Evolutionary conservation across 92 coral and sea anemone species (phyloP).

Genomic region (Chrysogorgia sp.): DNA sequence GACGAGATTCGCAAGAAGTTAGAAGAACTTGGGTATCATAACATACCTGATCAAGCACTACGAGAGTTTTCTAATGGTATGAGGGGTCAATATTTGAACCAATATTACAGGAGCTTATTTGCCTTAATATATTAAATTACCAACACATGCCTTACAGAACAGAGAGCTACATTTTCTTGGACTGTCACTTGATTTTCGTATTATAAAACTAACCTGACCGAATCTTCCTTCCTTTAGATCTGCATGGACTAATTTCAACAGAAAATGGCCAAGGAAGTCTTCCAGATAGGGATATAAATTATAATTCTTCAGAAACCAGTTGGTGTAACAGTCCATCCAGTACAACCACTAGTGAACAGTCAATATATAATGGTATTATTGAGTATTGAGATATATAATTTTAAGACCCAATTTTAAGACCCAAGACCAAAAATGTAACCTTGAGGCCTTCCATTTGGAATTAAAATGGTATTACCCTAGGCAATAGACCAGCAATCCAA

Average conservation of each 20-base stretch:
- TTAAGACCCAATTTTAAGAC: no score
- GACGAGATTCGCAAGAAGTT: constrained; percentile 88
- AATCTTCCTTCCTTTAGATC: constrained; percentile 6
- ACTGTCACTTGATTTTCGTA: no score
- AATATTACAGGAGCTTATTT: background rate
- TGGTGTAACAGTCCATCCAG: constrained; percentile 6
- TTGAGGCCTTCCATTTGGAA: no score
- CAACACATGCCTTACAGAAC: no score
- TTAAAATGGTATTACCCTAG: no score
- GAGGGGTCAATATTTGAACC: constrained; percentile 4
- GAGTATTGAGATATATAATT: no score
- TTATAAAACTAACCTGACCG: no score
- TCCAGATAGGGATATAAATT: background rate
- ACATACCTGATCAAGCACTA: constrained; percentile 84
- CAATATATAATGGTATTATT: constrained; percentile 10
- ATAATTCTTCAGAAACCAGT: constrained; percentile 7
- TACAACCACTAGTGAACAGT: background rate
- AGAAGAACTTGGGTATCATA: constrained; percentile 79
- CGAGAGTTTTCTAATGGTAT: constrained; percentile 82
- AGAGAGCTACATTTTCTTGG: no score
- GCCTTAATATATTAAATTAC: constrained; percentile 16
- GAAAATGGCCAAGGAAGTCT: background rate
- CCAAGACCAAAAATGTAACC: no score
- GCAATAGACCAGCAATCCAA: no score
- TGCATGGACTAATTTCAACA: constrained; percentile 19